Conservation (phyloP, 1,140 invertebrate genomes). For the Nephila pilipes region DNA sequence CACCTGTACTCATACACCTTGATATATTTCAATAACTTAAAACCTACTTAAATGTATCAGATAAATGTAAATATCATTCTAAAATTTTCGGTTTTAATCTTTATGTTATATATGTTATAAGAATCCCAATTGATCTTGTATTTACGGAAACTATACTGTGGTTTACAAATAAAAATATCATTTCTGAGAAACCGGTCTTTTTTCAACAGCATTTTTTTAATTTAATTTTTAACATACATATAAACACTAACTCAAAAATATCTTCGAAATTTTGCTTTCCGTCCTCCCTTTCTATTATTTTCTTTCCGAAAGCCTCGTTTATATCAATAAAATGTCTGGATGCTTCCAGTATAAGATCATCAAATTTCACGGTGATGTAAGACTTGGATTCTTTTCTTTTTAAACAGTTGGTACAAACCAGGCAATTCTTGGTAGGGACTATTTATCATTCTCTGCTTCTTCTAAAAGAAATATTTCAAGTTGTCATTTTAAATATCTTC, state of each 20-base stretch:
- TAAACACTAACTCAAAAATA: not conserved
- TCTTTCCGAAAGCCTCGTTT: not conserved
- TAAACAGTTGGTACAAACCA: not conserved
- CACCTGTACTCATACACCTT: too few relatives aligned
- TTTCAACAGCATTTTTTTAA: too few relatives aligned
- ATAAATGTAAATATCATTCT: too few relatives aligned
- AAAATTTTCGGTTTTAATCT: too few relatives aligned
- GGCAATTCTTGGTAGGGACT: not conserved
- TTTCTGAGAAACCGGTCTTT: too few relatives aligned
- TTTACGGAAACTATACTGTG: too few relatives aligned
- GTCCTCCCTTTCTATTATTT: not conserved
- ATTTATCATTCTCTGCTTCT: not conserved
- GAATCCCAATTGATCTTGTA: too few relatives aligned
- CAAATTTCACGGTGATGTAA: not conserved
- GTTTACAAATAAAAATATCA: too few relatives aligned
- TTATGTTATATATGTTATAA: too few relatives aligned
- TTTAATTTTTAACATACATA: too few relatives aligned
- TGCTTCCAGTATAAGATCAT: not conserved
- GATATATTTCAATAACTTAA: too few relatives aligned
- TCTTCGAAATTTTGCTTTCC: not conserved
- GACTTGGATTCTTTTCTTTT: not conserved
- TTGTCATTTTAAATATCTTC: not conserved
- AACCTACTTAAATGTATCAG: too few relatives aligned
- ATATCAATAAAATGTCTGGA: not conserved
- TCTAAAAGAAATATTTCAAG: not conserved